phyloP scores from a whole-genome alignment of 1,140 invertebrate species.

The Drosophila rufa region DNA sequence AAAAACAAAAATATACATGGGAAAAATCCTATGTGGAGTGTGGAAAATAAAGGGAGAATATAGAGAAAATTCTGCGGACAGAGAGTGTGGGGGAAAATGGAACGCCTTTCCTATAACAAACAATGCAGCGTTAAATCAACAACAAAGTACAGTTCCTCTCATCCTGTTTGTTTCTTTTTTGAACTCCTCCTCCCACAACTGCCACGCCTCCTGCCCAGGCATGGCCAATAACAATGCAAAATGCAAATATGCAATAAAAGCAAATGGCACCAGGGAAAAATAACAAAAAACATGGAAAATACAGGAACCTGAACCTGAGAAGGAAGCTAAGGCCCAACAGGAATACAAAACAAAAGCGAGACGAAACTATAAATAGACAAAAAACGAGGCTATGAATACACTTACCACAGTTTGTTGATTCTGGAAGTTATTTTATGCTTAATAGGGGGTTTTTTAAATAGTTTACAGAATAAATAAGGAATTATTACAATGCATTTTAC shows the following conservation, averaged over 20 bases:
- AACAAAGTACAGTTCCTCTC: constrained; percentile 46
- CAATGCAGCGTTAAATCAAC: constrained; percentile 60
- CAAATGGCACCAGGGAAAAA: constrained; percentile 47
- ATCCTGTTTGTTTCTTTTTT: constrained; percentile 6
- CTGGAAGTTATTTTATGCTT: not conserved
- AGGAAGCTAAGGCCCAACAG: not conserved
- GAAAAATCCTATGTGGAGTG: not conserved
- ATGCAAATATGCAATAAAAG: constrained; percentile 78
- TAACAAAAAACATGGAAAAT: constrained; percentile 23
- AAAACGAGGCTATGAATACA: constrained; percentile 18
- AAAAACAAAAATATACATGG: constrained; percentile 11
- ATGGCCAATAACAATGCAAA: constrained; percentile 79
- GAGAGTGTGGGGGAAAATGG: not conserved
- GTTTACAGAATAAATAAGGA: not conserved
- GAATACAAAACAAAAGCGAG: constrained; percentile 18
- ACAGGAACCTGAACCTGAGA: constrained; percentile 8
- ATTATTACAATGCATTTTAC: not conserved
- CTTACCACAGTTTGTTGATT: not conserved
- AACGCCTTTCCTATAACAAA: constrained; percentile 28
- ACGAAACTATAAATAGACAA: not conserved
- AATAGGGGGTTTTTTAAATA: not conserved
- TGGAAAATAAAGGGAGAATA: not conserved
- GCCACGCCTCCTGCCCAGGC: constrained; percentile 18
- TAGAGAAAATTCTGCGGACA: not conserved
- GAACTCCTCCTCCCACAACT: constrained; percentile 18